A percentile compares a stretch with the other conserved stretches of the same genome.
phyloP scores from a whole-genome alignment of 2,113 vertebrate genomes.

The Brevimyrus niger region DNA sequence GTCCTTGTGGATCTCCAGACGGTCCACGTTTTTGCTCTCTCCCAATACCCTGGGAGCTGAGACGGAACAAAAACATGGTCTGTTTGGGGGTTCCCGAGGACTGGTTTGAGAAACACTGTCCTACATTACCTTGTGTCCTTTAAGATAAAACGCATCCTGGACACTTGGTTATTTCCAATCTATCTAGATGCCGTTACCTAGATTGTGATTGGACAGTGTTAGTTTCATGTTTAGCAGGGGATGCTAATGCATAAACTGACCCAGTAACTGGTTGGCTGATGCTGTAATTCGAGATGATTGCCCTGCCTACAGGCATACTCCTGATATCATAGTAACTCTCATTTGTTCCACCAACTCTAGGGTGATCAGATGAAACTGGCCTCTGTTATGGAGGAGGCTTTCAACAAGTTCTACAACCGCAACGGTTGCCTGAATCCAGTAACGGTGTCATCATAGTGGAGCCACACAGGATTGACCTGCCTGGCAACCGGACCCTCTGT shows the following conservation, averaged over 20 bases:
- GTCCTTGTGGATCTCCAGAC: too few species aligned
- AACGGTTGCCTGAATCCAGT: slow-evolving; percentile 85
- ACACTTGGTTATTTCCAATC: background rate
- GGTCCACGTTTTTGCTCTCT: background rate
- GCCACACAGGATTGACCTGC: background rate
- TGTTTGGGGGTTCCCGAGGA: too few species aligned
- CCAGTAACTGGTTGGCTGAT: background rate
- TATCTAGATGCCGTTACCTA: background rate
- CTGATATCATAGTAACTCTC: background rate
- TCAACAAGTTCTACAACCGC: slow-evolving; percentile 88
- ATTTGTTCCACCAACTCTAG: slow-evolving; percentile 46
- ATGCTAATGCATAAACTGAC: background rate
- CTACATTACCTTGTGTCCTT: background rate
- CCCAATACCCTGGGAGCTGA: too few species aligned
- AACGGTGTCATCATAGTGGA: slow-evolving; percentile 86
- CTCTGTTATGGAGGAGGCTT: slow-evolving; percentile 92
- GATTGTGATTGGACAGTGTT: background rate
- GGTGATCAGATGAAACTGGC: slow-evolving; percentile 85
- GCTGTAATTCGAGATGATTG: background rate
- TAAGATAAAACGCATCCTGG: background rate
- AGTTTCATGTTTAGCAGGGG: background rate
- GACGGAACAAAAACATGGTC: too few species aligned
- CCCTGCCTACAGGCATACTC: background rate
- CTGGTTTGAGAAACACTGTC: too few species aligned
- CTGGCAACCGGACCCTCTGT: slow-evolving; percentile 20